Evolutionary conservation across 2,888 invertebrate species (phyloP).

Genomic region (Phasia obesa): DNA sequence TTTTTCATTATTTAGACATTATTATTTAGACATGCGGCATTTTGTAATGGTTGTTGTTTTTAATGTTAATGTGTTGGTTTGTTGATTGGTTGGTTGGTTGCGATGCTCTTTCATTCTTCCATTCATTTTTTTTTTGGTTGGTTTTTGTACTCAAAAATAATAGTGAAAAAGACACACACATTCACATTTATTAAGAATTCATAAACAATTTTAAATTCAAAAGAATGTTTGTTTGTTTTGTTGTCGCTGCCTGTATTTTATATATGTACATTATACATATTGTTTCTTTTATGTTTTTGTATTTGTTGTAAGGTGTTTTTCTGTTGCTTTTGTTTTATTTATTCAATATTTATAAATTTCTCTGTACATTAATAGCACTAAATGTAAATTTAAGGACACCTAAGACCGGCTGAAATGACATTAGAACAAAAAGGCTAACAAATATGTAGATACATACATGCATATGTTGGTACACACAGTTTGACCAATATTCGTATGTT

Average conservation of each 20-base stretch:
- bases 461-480: too few relatives aligned
- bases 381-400: too few relatives aligned
- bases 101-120: not conserved
- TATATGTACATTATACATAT: too few relatives aligned
- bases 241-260: not conserved
- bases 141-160: slow-evolving; percentile 13
- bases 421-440: too few relatives aligned
- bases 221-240: slow-evolving; percentile 1
- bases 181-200: slow-evolving; percentile 33
- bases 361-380: too few relatives aligned
- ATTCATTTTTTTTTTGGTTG: slow-evolving; percentile 3
- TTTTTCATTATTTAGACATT: slow-evolving; percentile 22
- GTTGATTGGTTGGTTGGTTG: slow-evolving; percentile 21
- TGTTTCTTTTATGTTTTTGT: too few relatives aligned
- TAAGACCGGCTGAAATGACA: too few relatives aligned
- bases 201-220: slow-evolving; percentile 38
- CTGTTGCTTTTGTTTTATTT: too few relatives aligned
- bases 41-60: slow-evolving; percentile 56
- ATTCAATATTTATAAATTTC: too few relatives aligned
- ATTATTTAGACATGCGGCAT: slow-evolving; percentile 34
- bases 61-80: slow-evolving; percentile 32
- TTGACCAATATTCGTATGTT: too few relatives aligned
- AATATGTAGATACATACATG: not conserved
- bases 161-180: slow-evolving; percentile 18
- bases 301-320: not conserved